Conservation (phyloP, 2,888 invertebrate species). For the Seira sanloemensis region DNA sequence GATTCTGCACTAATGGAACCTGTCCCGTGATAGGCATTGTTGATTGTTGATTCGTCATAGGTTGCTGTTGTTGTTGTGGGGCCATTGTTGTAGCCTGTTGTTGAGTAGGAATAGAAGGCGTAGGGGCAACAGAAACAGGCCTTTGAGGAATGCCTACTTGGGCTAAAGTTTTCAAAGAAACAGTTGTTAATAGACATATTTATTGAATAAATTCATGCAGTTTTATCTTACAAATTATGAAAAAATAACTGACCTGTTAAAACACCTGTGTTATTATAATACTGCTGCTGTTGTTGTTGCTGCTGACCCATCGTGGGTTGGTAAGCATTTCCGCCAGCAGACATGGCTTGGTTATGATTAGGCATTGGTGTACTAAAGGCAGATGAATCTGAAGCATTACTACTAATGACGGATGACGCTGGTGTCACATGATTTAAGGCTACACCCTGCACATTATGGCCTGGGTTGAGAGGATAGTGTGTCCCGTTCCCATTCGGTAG, state of each 20-base stretch:
- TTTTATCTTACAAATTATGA: not conserved
- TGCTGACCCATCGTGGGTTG: constrained; percentile 43
- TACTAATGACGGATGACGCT: constrained; percentile 27
- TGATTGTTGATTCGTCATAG: constrained; percentile 48
- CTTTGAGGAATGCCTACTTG: constrained; percentile 33
- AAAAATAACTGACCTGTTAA: constrained; percentile 46
- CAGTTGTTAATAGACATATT: not conserved
- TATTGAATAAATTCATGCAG: not conserved
- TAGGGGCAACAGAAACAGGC: constrained; percentile 41
- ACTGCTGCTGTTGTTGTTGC: constrained; percentile 65
- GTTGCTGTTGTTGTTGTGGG: constrained; percentile 46
- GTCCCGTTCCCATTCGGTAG: constrained; percentile 47
- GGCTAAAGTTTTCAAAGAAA: not conserved
- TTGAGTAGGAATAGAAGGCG: constrained; percentile 37
- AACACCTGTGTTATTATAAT: constrained; percentile 65
- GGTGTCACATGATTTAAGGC: constrained; percentile 35
- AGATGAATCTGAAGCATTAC: constrained; percentile 38
- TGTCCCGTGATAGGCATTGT: constrained; percentile 39
- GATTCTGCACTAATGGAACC: constrained; percentile 57
- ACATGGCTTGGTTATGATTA: constrained; percentile 41
- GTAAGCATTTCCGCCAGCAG: constrained; percentile 32
- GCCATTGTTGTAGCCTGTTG: constrained; percentile 32
- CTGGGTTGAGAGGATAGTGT: constrained; percentile 52
- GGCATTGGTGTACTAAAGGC: constrained; percentile 31
- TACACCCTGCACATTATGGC: constrained; percentile 39